Percentiles rank a stretch among this genome's conserved stretches.
Conservation (phyloP, 1,140 invertebrate species). For the Homarus americanus region DNA sequence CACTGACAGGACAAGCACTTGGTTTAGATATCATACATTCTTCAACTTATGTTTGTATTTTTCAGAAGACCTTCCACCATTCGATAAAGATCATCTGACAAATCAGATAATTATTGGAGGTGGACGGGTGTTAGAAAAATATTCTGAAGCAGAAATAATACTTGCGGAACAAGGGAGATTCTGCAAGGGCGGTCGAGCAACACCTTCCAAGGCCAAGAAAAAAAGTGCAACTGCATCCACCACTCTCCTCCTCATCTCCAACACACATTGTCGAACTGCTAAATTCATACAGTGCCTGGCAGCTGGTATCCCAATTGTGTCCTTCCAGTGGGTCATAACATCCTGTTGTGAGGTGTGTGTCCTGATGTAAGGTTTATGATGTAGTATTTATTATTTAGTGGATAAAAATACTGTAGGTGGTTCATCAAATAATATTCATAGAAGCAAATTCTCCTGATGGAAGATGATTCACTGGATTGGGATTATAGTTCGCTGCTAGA, state of each 20-base stretch:
- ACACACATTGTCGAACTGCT: conserved; percentile 69
- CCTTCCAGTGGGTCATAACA: conserved; percentile 66
- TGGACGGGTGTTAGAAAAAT: conserved; percentile 60
- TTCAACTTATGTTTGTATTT: not conserved
- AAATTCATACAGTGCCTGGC: conserved; percentile 74
- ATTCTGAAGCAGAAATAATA: conserved; percentile 69
- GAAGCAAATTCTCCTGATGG: too few relatives aligned
- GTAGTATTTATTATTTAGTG: too few relatives aligned
- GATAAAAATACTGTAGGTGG: too few relatives aligned
- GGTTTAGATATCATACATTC: too few relatives aligned
- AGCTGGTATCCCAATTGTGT: conserved; percentile 71
- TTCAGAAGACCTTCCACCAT: conserved; percentile 47
- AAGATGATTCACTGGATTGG: too few relatives aligned
- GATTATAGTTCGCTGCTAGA: too few relatives aligned
- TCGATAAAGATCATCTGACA: conserved; percentile 64
- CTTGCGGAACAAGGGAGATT: conserved; percentile 55
- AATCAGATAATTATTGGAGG: conserved; percentile 57
- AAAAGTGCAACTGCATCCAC: not conserved
- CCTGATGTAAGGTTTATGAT: too few relatives aligned
- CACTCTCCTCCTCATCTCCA: conserved; percentile 63
- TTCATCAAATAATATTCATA: too few relatives aligned
- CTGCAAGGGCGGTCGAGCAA: not conserved
- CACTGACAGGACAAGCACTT: too few relatives aligned
- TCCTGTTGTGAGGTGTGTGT: conserved; percentile 54
- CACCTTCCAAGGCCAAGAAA: conserved; percentile 48